phyloP scores from a whole-genome alignment of 1,140 invertebrate species.

The Acromyrmex charruanus region DNA sequence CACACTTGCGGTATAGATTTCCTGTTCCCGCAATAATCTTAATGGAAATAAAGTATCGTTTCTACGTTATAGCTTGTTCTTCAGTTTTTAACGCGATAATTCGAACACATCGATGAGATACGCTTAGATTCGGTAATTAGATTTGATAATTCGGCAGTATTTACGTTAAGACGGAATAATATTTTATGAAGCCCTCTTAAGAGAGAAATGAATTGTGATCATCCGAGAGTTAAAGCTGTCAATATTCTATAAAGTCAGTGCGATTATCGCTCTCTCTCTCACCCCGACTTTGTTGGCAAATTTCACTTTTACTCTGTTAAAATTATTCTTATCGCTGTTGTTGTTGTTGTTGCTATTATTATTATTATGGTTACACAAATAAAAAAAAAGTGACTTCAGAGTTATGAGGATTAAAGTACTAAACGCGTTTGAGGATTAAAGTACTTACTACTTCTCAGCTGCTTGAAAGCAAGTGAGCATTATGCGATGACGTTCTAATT shows the following conservation, averaged over 20 bases:
- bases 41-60: background rate
- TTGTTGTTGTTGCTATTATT: constrained; percentile 5
- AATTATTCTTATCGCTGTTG: constrained; percentile 30
- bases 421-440: constrained; percentile 35
- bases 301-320: constrained; percentile 24
- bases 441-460: constrained; percentile 45
- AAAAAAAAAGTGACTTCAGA: constrained; percentile 43
- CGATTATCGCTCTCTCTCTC: constrained; percentile 32
- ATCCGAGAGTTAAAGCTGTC: background rate
- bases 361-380: constrained; percentile 33
- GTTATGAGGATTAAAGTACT: constrained; percentile 40
- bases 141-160: background rate
- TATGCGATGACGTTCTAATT: constrained; percentile 47
- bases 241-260: constrained; percentile 24
- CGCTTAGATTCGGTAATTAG: background rate
- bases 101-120: background rate
- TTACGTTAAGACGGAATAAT: constrained; percentile 23
- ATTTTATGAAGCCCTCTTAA: background rate
- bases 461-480: constrained; percentile 20
- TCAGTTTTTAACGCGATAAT: constrained; percentile 30
- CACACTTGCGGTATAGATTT: constrained; percentile 7
- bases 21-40: constrained; percentile 3
- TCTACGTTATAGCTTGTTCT: background rate
- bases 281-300: constrained; percentile 8
- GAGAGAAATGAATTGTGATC: background rate